phyloP scores from a whole-genome alignment of 2,113 vertebrate species.

The Cryptomyrus ogoouensis region DNA sequence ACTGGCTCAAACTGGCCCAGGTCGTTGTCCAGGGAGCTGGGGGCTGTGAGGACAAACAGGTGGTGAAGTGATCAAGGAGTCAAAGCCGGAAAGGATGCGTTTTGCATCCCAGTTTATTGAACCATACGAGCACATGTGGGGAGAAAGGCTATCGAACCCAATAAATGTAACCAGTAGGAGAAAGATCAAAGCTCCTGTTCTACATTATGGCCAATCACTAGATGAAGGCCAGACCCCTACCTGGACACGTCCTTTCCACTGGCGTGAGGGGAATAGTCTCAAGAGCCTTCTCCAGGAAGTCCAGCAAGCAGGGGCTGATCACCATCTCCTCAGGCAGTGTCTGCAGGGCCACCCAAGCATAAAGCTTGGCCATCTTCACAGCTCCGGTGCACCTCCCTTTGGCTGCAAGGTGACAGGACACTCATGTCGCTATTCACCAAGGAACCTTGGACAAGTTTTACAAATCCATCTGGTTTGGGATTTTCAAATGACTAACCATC shows the following conservation, averaged over 20 bases:
- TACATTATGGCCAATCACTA: background rate
- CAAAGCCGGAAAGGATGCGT: background rate
- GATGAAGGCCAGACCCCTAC: conserved; percentile 43
- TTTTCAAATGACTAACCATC: background rate
- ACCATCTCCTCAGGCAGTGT: conserved; percentile 98
- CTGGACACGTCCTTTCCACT: conserved; percentile 81
- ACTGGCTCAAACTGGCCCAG: conserved; percentile 90
- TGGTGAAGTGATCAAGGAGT: background rate
- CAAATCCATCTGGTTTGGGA: background rate
- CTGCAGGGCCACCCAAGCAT: conserved; percentile 95
- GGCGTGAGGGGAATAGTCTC: conserved; percentile 98
- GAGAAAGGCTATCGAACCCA: background rate
- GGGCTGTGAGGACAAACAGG: conserved; percentile 48
- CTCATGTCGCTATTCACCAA: background rate
- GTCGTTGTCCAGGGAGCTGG: conserved; percentile 89
- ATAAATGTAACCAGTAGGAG: background rate
- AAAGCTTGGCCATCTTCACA: conserved; percentile 91
- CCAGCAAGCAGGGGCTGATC: conserved; percentile 90
- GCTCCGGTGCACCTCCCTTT: conserved; percentile 88
- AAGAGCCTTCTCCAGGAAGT: conserved; percentile 94
- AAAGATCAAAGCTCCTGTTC: background rate
- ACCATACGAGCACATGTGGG: background rate
- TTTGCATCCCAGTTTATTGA: background rate
- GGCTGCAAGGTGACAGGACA: conserved; percentile 60
- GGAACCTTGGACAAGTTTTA: background rate